phyloP scores from a whole-genome alignment of 2,888 invertebrate species.

The Acronicta leporina region DNA sequence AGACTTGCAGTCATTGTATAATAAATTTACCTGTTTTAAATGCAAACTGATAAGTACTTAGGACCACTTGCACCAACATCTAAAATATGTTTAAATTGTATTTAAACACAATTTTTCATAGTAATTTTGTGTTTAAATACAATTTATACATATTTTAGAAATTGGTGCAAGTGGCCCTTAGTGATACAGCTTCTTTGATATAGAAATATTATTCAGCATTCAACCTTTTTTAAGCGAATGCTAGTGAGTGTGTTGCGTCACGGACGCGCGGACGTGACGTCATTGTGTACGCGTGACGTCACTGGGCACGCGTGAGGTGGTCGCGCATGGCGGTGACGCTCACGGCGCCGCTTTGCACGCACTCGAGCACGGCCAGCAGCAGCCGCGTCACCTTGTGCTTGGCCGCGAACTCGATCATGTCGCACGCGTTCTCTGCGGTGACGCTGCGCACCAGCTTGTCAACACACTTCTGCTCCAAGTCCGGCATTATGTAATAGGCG shows the following conservation, averaged over 20 bases:
- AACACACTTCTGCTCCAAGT: slow-evolving; percentile 69
- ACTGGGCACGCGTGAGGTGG: slow-evolving; percentile 39
- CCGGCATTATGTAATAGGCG: slow-evolving; percentile 70
- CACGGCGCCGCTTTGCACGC: slow-evolving; percentile 57
- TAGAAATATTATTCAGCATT: no score
- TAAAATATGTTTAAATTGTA: no score
- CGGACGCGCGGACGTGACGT: neutral
- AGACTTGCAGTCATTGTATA: neutral
- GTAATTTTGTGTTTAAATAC: no score
- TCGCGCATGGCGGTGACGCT: slow-evolving; percentile 63
- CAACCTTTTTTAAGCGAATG: no score
- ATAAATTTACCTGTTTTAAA: neutral
- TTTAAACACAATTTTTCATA: no score
- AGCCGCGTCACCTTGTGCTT: slow-evolving; percentile 65
- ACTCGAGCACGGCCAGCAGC: slow-evolving; percentile 64
- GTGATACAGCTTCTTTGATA: no score
- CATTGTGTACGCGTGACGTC: neutral
- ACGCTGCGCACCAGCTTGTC: slow-evolving; percentile 56
- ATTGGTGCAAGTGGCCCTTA: no score
- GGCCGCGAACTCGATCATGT: slow-evolving; percentile 68
- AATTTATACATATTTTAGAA: no score
- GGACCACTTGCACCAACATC: no score
- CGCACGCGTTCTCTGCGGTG: slow-evolving; percentile 29
- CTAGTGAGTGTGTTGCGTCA: no score
- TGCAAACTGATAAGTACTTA: neutral